Base-by-base conservation (phyloP, 2,113 vertebrate genomes). In the Mirza zaza region DNA sequence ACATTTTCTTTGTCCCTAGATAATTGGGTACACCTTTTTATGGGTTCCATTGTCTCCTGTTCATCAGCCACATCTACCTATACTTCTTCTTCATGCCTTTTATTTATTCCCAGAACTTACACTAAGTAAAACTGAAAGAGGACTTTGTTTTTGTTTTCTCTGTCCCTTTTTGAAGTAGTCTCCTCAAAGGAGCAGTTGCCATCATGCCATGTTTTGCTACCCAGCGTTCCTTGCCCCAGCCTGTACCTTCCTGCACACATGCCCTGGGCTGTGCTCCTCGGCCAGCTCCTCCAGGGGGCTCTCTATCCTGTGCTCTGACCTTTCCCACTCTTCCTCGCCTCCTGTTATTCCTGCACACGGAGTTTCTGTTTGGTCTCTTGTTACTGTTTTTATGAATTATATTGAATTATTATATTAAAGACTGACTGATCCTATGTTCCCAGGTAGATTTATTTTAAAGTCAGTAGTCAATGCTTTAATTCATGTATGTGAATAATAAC, bases 391-490 rank as follows among this genome's bases (percentile, higher is more conserved):
- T 76, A 50, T 85, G 67, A 92, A 57, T 52, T 50, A 50, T 65
- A 65, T 76, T 81, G 45, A 85, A 73, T 61, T 55, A 65, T 8
- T 8, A 12, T 85, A 34, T 92, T 92, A 48, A 89, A 82, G 34
- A 76, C 20, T 18, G 34, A 70, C 20, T 18, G 82, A 39, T 39
- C 36, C n/a, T 55, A 6, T 55, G 3, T 50, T 10, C 32, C 17
- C 76, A 89, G 39, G 61, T 86, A 93, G 14, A 48, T 88, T 71
- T 50, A 59, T 70, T 85, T 93, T 89, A 91, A 85, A 57, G 75
- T 87, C 12, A 50, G 34, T 85, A 70, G 68, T n/a, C 50, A n/a
- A 1, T 63, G 57, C 13, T 65, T 82, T 87, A 55, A 92, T 67
- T 92, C 45, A 50, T 25, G 3, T 20, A 76, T 39, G 17, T 71